A percentile compares a stretch with the other conserved stretches of the same genome.
phyloP scores from a whole-genome alignment of 2,113 vertebrate species.

The Acanthisitta chloris region DNA sequence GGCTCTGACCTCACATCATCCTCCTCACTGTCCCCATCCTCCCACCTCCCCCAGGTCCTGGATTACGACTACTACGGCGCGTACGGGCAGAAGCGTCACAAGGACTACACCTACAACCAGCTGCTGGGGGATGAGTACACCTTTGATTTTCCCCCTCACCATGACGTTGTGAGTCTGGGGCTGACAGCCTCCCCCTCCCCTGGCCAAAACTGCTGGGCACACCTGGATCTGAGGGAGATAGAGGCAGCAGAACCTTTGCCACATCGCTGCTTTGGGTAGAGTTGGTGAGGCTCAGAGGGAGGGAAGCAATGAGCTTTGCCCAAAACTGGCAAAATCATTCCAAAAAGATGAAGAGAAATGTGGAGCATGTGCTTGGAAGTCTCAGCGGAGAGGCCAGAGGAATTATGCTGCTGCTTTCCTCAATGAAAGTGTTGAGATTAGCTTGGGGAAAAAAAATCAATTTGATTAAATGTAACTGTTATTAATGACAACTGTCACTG shows the following conservation, averaged over 20 bases:
- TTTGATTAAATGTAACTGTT: not conserved
- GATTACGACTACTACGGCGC: slow-evolving; percentile 90
- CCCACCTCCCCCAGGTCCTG: slow-evolving; percentile 72
- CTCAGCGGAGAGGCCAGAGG: accelerated
- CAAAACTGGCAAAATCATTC: not conserved
- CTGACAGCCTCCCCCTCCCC: too few relatives aligned
- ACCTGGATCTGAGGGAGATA: accelerated
- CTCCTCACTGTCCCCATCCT: not conserved
- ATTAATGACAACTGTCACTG: not conserved
- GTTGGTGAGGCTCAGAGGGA: not conserved
- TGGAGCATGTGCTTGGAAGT: accelerated
- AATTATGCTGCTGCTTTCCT: not conserved
- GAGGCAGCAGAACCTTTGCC: not conserved
- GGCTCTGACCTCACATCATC: not conserved
- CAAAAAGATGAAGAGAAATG: not conserved
- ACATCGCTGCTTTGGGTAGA: accelerated
- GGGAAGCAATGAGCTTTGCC: not conserved
- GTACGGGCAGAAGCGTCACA: slow-evolving; percentile 72
- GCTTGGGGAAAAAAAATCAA: too few relatives aligned
- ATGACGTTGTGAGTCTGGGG: slow-evolving; percentile 74
- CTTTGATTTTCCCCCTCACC: slow-evolving; percentile 91
- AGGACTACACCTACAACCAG: slow-evolving; percentile 77
- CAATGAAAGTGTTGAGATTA: not conserved
- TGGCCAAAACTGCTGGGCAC: not conserved
- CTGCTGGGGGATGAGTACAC: slow-evolving; percentile 88